Conservation (phyloP, 2,797 vertebrate genomes). For the Sarcoramphus papa region DNA sequence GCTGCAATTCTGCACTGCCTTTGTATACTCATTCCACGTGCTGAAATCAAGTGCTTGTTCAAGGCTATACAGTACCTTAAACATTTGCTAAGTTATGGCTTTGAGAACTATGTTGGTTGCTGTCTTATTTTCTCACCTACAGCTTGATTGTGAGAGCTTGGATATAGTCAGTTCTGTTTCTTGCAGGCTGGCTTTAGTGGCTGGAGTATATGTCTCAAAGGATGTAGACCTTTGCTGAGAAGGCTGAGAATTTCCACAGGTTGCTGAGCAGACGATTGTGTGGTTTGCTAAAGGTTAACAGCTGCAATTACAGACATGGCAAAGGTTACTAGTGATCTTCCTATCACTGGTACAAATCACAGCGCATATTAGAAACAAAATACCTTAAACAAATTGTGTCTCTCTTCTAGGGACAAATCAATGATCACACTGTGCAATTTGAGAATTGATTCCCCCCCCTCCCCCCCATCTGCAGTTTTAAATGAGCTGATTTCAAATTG, state of each 20-base stretch:
- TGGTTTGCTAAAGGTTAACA: not conserved
- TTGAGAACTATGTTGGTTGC: not conserved
- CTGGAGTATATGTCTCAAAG: rapidly evolving
- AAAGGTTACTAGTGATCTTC: not conserved
- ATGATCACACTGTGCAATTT: not conserved
- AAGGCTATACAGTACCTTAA: not conserved
- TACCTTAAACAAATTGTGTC: not conserved
- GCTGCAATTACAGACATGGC: not conserved
- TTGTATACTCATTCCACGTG: not conserved
- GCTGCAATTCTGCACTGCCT: not conserved
- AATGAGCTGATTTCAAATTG: not conserved
- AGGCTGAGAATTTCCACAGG: not conserved
- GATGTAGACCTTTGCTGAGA: not conserved
- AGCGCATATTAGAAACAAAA: not conserved
- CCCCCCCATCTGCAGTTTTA: not conserved
- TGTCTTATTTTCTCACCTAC: not conserved
- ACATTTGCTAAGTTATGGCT: not conserved
- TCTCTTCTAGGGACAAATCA: not conserved
- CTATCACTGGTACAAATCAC: not conserved
- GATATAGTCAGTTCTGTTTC: not conserved
- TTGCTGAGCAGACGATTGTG: not conserved
- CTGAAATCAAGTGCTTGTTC: not conserved
- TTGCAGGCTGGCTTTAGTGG: not conserved
- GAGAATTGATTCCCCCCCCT: not conserved
- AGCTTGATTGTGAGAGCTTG: not conserved